Conservation (phyloP, 2,113 vertebrate genomes). For the Bubo blakistoni region DNA sequence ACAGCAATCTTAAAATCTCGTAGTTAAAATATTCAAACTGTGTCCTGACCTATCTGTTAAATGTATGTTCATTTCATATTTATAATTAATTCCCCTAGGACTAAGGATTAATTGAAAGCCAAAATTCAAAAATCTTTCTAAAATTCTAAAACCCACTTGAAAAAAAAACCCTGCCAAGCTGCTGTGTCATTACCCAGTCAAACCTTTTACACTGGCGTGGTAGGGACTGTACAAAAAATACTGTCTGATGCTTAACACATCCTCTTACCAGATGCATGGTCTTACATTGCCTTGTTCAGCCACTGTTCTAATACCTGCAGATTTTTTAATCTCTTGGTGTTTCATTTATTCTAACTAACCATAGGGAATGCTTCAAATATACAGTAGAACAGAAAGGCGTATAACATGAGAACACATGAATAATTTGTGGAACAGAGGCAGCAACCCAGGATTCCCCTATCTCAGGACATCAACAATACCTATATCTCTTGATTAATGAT, state of each 20-base stretch:
- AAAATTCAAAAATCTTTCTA: background rate
- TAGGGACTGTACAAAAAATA: background rate
- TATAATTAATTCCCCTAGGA: background rate
- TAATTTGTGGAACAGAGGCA: background rate
- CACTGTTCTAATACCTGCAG: background rate
- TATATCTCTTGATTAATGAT: constrained; percentile 34
- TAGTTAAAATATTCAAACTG: background rate
- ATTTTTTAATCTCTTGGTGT: background rate
- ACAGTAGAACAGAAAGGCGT: background rate
- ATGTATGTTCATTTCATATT: background rate
- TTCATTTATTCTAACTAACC: background rate
- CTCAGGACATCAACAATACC: constrained; percentile 7
- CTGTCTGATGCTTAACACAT: background rate
- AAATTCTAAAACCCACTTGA: background rate
- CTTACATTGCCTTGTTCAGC: background rate
- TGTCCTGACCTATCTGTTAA: background rate
- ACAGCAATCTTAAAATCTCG: background rate
- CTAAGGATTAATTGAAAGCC: background rate
- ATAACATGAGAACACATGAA: background rate
- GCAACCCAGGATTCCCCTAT: background rate
- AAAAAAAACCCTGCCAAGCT: background rate
- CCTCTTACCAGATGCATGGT: background rate
- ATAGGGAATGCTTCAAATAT: background rate
- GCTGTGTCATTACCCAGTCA: background rate
- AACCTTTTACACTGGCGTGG: background rate